Evolutionary conservation across 2,888 invertebrate species (phyloP).

Genomic region (Dione vanillae): DNA sequence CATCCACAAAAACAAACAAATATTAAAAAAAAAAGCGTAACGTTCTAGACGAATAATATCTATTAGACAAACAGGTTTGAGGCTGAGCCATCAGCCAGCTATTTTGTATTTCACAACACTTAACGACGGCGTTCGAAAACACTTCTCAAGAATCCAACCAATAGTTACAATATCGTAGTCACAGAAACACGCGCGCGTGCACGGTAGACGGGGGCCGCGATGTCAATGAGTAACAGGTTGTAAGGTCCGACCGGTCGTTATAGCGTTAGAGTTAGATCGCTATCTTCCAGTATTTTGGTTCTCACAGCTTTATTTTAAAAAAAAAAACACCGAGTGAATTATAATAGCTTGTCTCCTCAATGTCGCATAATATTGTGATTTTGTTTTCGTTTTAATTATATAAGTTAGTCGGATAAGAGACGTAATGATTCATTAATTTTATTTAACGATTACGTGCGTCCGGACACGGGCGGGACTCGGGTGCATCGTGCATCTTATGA

Average conservation of each 20-base stretch:
- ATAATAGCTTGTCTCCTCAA: not conserved
- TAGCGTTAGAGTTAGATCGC: conserved; percentile 29
- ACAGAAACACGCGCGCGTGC: conserved; percentile 11
- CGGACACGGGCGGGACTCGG: not conserved
- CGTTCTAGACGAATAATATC: not conserved
- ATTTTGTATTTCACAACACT: conserved; percentile 33
- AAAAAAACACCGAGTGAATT: not conserved
- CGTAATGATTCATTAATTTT: not conserved
- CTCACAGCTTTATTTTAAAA: not conserved
- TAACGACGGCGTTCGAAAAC: conserved; percentile 10
- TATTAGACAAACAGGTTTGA: conserved; percentile 3
- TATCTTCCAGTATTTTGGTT: conserved; percentile 25
- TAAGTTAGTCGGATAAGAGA: not conserved
- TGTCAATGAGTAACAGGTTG: conserved; percentile 29
- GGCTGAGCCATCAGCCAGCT: conserved; percentile 11
- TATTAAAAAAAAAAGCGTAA: not conserved
- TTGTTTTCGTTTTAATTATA: conserved; percentile 4
- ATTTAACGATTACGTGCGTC: not conserved
- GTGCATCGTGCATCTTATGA: not conserved
- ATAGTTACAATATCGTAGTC: not conserved
- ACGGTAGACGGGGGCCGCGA: conserved; percentile 28
- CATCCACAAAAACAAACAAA: conserved; percentile 15
- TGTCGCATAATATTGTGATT: not conserved
- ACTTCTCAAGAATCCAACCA: not conserved
- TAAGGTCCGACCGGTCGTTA: conserved; percentile 32